These are phyloP conservation scores for Sylvia borin DNA, from an alignment of 2,797 vertebrate genomes.

Conservation along the genomic window DNA sequence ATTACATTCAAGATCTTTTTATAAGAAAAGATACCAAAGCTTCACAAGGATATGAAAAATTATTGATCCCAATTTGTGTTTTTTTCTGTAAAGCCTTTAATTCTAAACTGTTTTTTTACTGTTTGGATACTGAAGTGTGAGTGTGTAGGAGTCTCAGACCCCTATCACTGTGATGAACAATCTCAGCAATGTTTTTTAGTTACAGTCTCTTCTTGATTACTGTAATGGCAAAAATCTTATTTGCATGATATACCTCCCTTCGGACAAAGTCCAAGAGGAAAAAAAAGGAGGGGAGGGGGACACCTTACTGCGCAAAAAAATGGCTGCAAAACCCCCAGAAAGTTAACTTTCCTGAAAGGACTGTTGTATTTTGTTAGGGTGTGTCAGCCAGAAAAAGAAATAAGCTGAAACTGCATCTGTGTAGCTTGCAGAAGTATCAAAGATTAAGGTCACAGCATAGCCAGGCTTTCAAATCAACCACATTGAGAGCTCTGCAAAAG, in stretches of 20 bases:
- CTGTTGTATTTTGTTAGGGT: neutral
- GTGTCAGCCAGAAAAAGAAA: neutral
- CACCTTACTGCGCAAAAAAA: neutral
- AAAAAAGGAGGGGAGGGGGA: fast-evolving
- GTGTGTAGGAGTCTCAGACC: neutral
- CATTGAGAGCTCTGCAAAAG: neutral
- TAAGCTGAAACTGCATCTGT: neutral
- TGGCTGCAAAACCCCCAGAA: neutral
- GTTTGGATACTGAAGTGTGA: neutral
- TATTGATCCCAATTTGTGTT: neutral
- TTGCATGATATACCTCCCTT: neutral
- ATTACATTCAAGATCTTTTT: slow-evolving; percentile 18
- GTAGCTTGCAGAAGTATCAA: neutral
- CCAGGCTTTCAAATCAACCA: neutral
- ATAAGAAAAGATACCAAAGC: neutral
- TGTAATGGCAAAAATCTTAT: neutral
- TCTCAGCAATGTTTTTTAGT: neutral
- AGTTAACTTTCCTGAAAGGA: neutral
- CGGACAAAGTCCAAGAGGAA: neutral
- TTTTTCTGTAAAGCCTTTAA: neutral
- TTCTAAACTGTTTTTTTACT: neutral
- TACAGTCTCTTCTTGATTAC: neutral
- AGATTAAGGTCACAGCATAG: neutral
- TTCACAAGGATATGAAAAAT: neutral
- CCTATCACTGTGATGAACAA: neutral